Evolutionary conservation across 2,888 invertebrate species (phyloP).

Genomic region (Lycocerus yunnanus): DNA sequence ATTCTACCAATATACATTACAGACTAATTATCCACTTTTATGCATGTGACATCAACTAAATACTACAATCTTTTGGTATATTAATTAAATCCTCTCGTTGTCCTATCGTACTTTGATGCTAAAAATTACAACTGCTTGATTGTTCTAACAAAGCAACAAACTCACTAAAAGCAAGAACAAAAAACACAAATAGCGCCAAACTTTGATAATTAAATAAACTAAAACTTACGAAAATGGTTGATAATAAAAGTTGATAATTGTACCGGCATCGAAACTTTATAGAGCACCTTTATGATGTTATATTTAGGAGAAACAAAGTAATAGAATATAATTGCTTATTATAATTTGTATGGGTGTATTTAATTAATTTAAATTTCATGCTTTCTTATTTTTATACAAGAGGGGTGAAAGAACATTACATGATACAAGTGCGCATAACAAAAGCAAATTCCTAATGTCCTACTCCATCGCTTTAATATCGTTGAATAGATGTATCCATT

Average conservation of each 20-base stretch:
- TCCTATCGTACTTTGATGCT: neutral
- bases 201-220: neutral
- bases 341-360: neutral
- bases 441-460: slow-evolving; percentile 47
- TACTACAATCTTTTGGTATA: neutral
- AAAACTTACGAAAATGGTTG: neutral
- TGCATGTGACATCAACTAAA: neutral
- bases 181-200: neutral
- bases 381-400: neutral
- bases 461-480: slow-evolving; percentile 49
- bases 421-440: slow-evolving; percentile 22
- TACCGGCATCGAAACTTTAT: neutral
- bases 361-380: neutral
- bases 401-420: neutral
- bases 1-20: too few relatives aligned
- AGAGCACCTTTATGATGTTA: neutral
- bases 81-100: neutral
- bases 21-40: too few relatives aligned
- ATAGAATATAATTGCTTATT: neutral
- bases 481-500: slow-evolving; percentile 52
- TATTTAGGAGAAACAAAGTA: neutral
- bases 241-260: neutral
- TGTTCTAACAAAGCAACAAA: neutral
- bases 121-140: neutral
- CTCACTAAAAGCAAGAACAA: neutral